Percentiles rank a stretch among this genome's conserved stretches.
Evolutionary conservation across 1,140 invertebrate genomes (phyloP).

Genomic region (Drosophila pectinifera): DNA sequence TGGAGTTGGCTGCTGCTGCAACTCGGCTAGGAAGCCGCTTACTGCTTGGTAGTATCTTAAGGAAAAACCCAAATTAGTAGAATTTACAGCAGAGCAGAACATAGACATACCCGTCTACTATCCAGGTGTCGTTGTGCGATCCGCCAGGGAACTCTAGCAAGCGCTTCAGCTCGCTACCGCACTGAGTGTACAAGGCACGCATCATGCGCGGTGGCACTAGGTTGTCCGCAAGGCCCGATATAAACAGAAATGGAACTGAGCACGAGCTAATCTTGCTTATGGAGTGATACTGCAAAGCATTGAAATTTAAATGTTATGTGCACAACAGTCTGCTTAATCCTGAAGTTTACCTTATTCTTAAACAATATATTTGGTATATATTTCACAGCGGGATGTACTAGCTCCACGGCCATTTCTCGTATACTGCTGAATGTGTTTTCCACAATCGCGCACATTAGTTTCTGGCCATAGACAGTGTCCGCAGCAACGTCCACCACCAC

Average conservation of each 20-base stretch:
- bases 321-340: too few relatives aligned
- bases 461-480: slow-evolving; percentile 89
- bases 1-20: slow-evolving; percentile 68
- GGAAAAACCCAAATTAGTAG: slow-evolving; percentile 41
- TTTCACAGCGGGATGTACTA: slow-evolving; percentile 89
- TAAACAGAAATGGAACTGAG: slow-evolving; percentile 90
- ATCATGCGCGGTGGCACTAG: slow-evolving; percentile 95
- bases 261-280: slow-evolving; percentile 89
- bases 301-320: not conserved
- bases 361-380: slow-evolving; percentile 91
- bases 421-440: slow-evolving; percentile 98
- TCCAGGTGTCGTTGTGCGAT: slow-evolving; percentile 96
- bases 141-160: slow-evolving; percentile 90
- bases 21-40: slow-evolving; percentile 86
- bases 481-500: slow-evolving; percentile 94
- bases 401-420: slow-evolving; percentile 94
- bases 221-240: slow-evolving; percentile 92
- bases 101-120: slow-evolving; percentile 74
- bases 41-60: slow-evolving; percentile 88
- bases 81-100: not conserved
- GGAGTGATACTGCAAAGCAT: slow-evolving; percentile 55
- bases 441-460: slow-evolving; percentile 93
- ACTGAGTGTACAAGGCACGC: slow-evolving; percentile 89
- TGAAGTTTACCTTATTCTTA: slow-evolving; percentile 91
- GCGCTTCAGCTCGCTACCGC: slow-evolving; percentile 89